phyloP scores from a whole-genome alignment of 2,888 invertebrate species.

The Dicranocentrus wangi region DNA sequence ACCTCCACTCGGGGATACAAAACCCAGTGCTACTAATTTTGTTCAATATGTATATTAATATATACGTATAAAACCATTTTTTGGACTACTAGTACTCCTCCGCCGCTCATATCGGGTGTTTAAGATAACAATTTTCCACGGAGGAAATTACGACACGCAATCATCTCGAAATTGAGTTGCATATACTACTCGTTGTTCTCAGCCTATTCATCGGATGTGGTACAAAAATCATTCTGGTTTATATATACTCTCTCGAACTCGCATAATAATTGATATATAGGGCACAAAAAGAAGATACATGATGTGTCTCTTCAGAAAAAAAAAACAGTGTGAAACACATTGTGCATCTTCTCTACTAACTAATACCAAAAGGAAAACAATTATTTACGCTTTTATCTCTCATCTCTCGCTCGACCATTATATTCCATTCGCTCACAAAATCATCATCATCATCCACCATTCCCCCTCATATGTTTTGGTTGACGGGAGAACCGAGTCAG shows the following conservation, averaged over 20 bases:
- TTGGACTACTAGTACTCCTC: too few relatives aligned
- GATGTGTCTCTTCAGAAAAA: neutral
- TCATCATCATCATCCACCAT: too few relatives aligned
- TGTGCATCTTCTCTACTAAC: neutral
- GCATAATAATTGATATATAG: neutral
- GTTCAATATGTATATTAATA: too few relatives aligned
- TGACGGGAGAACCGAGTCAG: too few relatives aligned
- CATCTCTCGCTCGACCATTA: slow-evolving; percentile 24
- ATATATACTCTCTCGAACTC: neutral
- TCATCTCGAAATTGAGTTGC: neutral
- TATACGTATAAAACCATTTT: too few relatives aligned
- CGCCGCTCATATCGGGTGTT: neutral
- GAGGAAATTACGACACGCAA: slow-evolving; percentile 14
- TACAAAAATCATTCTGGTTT: neutral
- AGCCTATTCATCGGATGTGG: too few relatives aligned
- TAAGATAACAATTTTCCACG: neutral
- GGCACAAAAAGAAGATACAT: neutral
- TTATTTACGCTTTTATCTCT: slow-evolving; percentile 20
- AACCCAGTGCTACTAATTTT: neutral
- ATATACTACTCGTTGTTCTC: neutral
- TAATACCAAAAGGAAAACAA: neutral
- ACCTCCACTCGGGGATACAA: too few relatives aligned
- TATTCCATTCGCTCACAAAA: neutral
- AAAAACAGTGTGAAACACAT: neutral
- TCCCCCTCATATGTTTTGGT: too few relatives aligned